Evolutionary conservation across 1,140 invertebrate species (phyloP).

Genomic region (Zaprionus taronus): DNA sequence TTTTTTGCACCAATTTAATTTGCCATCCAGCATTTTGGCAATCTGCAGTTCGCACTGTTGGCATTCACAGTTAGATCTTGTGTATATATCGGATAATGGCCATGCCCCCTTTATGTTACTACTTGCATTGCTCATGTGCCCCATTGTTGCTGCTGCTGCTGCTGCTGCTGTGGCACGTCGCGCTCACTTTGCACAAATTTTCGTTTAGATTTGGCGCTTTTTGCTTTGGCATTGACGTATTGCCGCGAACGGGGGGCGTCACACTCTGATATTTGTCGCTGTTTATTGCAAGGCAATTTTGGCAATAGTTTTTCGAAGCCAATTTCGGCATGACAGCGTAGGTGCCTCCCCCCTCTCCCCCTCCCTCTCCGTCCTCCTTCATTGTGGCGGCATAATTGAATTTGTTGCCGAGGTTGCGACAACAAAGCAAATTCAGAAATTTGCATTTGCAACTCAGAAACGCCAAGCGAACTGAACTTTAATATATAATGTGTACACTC

Average conservation of each 20-base stretch:
- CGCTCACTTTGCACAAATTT: slow-evolving; percentile 63
- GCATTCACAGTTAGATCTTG: slow-evolving; percentile 4
- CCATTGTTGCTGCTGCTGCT: slow-evolving; percentile 15
- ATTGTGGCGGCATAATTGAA: slow-evolving; percentile 65
- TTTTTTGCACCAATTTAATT: slow-evolving; percentile 46
- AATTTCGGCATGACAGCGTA: slow-evolving; percentile 40
- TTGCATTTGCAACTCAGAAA: slow-evolving; percentile 49
- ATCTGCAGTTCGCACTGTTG: slow-evolving; percentile 33
- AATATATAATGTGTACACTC: slow-evolving; percentile 16
- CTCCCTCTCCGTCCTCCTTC: slow-evolving; percentile 8
- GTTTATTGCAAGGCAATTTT: slow-evolving; percentile 51
- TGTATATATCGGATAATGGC: slow-evolving; percentile 24
- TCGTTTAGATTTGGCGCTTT: slow-evolving; percentile 39
- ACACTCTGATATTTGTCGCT: slow-evolving; percentile 81
- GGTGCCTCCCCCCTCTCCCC: slow-evolving; percentile 40
- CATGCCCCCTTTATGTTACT: slow-evolving; percentile 61
- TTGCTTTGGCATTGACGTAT: slow-evolving; percentile 65
- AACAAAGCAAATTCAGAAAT: slow-evolving; percentile 31
- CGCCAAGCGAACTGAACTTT: slow-evolving; percentile 62
- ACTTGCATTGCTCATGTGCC: slow-evolving; percentile 12
- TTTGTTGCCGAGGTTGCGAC: slow-evolving; percentile 69
- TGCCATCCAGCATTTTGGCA: slow-evolving; percentile 40
- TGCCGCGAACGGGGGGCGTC: slow-evolving; percentile 52
- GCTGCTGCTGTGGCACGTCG: slow-evolving; percentile 53
- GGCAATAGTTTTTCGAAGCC: slow-evolving; percentile 59